Conservation (phyloP, 2,113 vertebrate species). For the Burhinus oedicnemus region DNA sequence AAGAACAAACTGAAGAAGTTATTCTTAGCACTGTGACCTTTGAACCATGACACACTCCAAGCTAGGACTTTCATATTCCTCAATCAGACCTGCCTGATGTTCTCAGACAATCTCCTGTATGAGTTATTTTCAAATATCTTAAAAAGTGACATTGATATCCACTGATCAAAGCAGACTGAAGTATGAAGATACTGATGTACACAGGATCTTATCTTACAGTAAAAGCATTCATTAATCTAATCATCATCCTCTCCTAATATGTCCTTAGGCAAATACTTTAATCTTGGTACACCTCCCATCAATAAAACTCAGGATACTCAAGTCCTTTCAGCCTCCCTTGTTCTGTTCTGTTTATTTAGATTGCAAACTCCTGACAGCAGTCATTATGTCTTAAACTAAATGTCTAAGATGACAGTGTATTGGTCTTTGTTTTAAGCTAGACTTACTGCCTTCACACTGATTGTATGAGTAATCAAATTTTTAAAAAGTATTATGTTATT, state of each 20-base stretch:
- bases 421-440: background rate
- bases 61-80: background rate
- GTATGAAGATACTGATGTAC: background rate
- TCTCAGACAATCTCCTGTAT: background rate
- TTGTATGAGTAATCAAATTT: background rate
- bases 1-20: background rate
- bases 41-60: background rate
- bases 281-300: background rate
- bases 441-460: background rate
- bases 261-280: background rate
- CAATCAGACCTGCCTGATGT: background rate
- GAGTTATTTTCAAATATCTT: conserved; percentile 4
- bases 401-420: background rate
- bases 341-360: background rate
- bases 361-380: background rate
- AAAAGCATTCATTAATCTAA: conserved; percentile 14
- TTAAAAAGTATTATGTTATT: background rate
- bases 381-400: background rate
- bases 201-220: background rate
- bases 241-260: background rate
- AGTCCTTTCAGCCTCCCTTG: background rate
- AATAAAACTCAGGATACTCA: background rate
- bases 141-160: background rate
- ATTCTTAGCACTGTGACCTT: background rate
- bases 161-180: background rate